phyloP scores from a whole-genome alignment of 30 jellyfish, hydroid and myxozoan genomes.

The Hydractinia echinata region DNA sequence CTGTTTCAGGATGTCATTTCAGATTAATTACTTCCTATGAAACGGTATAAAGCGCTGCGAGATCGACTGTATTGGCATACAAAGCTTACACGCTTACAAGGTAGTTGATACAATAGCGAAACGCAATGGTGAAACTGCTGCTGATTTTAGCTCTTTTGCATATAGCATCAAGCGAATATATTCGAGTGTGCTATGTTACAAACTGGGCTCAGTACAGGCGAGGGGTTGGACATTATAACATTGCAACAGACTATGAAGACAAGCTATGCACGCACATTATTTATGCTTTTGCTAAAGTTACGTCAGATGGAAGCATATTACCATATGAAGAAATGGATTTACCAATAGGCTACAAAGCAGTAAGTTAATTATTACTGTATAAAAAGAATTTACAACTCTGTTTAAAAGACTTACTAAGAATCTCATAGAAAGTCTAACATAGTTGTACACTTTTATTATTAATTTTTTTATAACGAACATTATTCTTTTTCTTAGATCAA shows the following conservation, averaged over 20 bases:
- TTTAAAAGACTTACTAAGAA: too few species aligned
- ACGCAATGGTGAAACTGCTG: not conserved
- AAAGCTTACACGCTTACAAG: too few species aligned
- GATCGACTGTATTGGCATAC: too few species aligned
- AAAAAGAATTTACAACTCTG: too few species aligned
- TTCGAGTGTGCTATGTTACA: slow-evolving; percentile 17
- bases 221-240: not conserved
- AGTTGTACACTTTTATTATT: not conserved
- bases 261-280: slow-evolving; percentile 19
- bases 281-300: slow-evolving; percentile 25
- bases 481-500: not conserved
- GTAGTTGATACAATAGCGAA: too few species aligned
- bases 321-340: not conserved
- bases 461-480: not conserved
- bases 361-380: not conserved
- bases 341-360: not conserved
- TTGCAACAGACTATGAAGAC: slow-evolving; percentile 12
- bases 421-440: too few species aligned
- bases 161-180: not conserved
- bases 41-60: too few species aligned
- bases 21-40: too few species aligned
- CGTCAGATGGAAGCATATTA: not conserved
- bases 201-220: slow-evolving; percentile 26
- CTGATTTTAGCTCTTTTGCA: not conserved
- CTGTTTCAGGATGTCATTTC: too few species aligned